A percentile compares a stretch with the other conserved stretches of the same genome.
phyloP scores from a whole-genome alignment of 2,113 vertebrate species.

The Pachyramphus minor region DNA sequence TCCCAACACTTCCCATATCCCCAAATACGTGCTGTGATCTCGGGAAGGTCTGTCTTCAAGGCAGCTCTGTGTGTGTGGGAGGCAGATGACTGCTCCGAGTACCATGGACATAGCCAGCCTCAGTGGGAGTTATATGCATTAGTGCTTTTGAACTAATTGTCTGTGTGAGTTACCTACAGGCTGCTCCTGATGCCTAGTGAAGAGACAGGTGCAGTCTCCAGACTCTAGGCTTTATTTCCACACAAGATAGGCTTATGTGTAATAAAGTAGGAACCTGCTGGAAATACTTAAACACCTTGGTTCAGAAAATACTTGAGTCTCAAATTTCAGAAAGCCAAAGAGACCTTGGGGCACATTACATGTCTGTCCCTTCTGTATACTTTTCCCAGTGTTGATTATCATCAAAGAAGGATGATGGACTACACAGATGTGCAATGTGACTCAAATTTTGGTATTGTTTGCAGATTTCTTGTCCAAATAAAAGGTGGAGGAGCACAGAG shows the following conservation, averaged over 20 bases:
- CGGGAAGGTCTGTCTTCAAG: background rate
- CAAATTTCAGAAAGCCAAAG: background rate
- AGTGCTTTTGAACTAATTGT: background rate
- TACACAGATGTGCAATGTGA: background rate
- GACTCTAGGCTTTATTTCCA: background rate
- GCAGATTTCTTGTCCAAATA: background rate
- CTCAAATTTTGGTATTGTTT: background rate
- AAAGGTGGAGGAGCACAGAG: background rate
- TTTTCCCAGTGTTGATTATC: background rate
- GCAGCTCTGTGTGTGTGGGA: background rate
- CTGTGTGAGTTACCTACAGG: background rate
- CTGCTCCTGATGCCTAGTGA: background rate
- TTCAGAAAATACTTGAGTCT: background rate
- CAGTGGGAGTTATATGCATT: background rate
- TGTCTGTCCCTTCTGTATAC: background rate
- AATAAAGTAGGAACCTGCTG: background rate
- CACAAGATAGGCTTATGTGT: background rate
- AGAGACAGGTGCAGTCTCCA: background rate
- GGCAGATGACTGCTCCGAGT: background rate
- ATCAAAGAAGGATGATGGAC: background rate
- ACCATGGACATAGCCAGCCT: accelerated
- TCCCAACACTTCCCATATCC: too few species aligned
- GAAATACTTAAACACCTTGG: background rate
- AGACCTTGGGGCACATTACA: background rate
- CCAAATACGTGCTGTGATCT: accelerated